phyloP scores from a whole-genome alignment of 2,113 vertebrate species.

The Parotia lawesii region DNA sequence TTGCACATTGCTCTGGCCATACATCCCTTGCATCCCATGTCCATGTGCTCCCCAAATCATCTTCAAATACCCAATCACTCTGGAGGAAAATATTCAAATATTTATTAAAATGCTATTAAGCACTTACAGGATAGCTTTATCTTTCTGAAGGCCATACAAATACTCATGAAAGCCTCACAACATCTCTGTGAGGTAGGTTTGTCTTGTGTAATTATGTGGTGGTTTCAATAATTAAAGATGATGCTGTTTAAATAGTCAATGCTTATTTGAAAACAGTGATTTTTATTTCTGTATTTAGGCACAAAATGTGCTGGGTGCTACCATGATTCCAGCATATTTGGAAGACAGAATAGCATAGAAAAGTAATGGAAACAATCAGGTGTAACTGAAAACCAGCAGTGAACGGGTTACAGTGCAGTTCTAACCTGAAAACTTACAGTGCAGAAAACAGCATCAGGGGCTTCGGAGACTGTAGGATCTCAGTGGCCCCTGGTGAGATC shows the following conservation, averaged over 20 bases:
- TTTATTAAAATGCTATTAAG: slow-evolving; percentile 36
- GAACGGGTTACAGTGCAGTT: not conserved
- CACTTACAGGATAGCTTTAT: not conserved
- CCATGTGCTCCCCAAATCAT: not conserved
- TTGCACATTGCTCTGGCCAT: not conserved
- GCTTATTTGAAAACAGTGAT: not conserved
- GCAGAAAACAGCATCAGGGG: not conserved
- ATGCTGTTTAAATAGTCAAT: not conserved
- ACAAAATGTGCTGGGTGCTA: not conserved
- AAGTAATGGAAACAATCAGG: not conserved
- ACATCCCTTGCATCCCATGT: not conserved
- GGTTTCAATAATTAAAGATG: not conserved
- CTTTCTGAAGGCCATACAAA: not conserved
- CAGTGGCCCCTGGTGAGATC: not conserved
- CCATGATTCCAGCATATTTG: not conserved
- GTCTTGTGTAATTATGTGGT: not conserved
- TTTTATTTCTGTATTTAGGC: not conserved
- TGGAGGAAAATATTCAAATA: not conserved
- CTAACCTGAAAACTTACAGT: not conserved
- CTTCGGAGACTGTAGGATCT: not conserved
- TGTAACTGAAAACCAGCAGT: not conserved
- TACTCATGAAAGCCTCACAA: not conserved
- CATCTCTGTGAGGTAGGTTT: slow-evolving; percentile 18
- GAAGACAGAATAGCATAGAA: not conserved
- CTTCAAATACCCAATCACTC: not conserved